These are phyloP conservation scores for Anthoscopus minutus DNA, from an alignment of 2,113 vertebrate genomes.

Conservation along the genomic window DNA sequence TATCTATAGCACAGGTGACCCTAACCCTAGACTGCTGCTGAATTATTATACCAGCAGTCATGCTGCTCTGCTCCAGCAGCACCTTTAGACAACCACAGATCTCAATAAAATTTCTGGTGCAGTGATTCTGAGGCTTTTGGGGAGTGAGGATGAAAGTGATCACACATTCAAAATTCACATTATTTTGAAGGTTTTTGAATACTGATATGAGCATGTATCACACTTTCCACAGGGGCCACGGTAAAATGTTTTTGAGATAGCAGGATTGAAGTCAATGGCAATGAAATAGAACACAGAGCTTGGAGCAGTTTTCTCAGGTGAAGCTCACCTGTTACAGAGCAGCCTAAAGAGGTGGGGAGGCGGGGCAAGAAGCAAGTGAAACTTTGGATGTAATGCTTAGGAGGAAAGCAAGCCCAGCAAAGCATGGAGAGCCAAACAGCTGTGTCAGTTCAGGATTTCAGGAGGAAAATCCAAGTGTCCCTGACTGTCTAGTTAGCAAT, in stretches of 20 bases:
- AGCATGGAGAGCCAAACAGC: neutral
- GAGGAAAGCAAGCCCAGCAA: neutral
- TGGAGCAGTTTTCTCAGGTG: neutral
- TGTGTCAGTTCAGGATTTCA: neutral
- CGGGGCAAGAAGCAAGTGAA: neutral
- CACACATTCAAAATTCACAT: neutral
- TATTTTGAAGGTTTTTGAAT: neutral
- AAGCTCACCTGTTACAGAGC: neutral
- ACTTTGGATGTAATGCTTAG: rapidly evolving
- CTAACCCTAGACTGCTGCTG: neutral
- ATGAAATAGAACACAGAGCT: neutral
- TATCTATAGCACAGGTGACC: constrained; percentile 3
- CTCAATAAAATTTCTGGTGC: neutral
- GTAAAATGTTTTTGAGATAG: neutral
- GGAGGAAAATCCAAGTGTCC: neutral
- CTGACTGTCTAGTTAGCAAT: neutral
- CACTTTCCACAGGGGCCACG: neutral
- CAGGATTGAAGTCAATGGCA: neutral
- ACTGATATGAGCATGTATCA: neutral
- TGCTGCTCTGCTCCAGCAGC: neutral
- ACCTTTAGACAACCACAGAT: neutral
- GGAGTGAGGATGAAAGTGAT: neutral
- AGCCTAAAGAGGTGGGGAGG: neutral
- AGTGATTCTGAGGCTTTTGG: neutral
- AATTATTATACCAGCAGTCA: neutral